Conservation (phyloP, 2,888 invertebrate genomes). For the Stomorhina lunata region DNA sequence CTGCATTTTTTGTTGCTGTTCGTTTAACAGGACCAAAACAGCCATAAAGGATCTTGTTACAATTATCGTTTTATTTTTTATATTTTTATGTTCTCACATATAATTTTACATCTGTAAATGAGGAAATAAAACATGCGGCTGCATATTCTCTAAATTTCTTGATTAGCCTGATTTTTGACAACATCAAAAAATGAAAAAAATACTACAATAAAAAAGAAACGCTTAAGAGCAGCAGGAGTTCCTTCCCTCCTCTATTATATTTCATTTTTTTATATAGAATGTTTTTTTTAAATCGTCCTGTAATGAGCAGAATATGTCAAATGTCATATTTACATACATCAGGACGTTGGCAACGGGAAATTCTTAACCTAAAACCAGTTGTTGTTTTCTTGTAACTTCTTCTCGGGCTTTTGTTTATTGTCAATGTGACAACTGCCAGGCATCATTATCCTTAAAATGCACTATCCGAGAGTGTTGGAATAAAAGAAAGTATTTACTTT, state of each 20-base stretch:
- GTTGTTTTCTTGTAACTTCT: slow-evolving; percentile 6
- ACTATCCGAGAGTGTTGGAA: neutral
- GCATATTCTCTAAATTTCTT: slow-evolving; percentile 17
- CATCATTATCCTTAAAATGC: slow-evolving; percentile 25
- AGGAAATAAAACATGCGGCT: neutral
- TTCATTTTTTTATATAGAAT: neutral
- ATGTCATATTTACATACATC: slow-evolving; percentile 45
- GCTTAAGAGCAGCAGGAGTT: slow-evolving; percentile 32
- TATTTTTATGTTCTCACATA: slow-evolving; percentile 43
- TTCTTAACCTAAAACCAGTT: slow-evolving; percentile 5
- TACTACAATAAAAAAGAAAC: neutral
- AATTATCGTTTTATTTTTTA: slow-evolving; percentile 33
- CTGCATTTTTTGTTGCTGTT: slow-evolving; percentile 10
- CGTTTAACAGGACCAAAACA: neutral
- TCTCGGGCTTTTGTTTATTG: slow-evolving; percentile 18
- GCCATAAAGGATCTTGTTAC: slow-evolving; percentile 54
- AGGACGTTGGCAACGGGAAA: neutral
- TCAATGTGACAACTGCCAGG: slow-evolving; percentile 54
- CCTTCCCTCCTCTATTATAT: neutral
- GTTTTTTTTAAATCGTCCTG: slow-evolving; percentile 29
- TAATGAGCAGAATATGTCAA: slow-evolving; percentile 68
- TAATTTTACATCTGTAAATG: slow-evolving; percentile 36
- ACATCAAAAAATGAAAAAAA: neutral
- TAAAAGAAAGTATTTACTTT: neutral
- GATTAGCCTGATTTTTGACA: slow-evolving; percentile 58